Evolutionary conservation across 2,113 vertebrate species (phyloP).

Genomic region (Garra rufa): DNA sequence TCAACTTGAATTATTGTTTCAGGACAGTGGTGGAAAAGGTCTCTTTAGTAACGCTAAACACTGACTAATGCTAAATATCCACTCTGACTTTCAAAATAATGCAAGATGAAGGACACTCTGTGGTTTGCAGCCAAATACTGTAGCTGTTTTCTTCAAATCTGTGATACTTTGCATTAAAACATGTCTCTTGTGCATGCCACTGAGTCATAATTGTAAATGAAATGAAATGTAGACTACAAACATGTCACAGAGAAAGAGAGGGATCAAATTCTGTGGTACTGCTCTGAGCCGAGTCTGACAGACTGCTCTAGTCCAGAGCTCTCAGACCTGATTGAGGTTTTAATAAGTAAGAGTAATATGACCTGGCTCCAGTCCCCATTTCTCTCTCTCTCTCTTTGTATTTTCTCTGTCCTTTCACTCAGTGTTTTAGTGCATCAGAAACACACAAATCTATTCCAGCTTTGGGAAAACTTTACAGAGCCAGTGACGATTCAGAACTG

Average conservation of each 20-base stretch:
- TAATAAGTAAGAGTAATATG: constrained; percentile 60
- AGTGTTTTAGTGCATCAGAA: constrained; percentile 45
- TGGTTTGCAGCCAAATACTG: background rate
- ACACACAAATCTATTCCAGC: constrained; percentile 57
- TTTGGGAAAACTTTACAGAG: constrained; percentile 54
- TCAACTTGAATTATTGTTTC: background rate
- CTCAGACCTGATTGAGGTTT: constrained; percentile 61
- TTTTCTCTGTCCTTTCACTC: constrained; percentile 40
- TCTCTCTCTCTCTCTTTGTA: constrained; percentile 39
- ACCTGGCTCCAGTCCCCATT: constrained; percentile 57
- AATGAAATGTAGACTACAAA: constrained; percentile 38
- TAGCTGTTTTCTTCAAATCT: constrained; percentile 29
- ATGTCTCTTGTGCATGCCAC: constrained; percentile 21
- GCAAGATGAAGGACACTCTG: background rate
- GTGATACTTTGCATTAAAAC: constrained; percentile 30
- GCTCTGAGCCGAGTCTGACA: constrained; percentile 27
- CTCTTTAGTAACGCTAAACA: background rate
- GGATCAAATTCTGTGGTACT: constrained; percentile 47
- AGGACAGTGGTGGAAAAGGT: background rate
- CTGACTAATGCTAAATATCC: background rate
- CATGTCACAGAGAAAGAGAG: constrained; percentile 47
- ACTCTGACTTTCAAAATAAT: constrained; percentile 1
- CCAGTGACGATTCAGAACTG: constrained; percentile 47
- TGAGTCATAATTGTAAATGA: constrained; percentile 34
- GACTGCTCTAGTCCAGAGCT: constrained; percentile 53